Evolutionary conservation across 2,888 invertebrate genomes (phyloP).

Genomic region (Athalia cordata): DNA sequence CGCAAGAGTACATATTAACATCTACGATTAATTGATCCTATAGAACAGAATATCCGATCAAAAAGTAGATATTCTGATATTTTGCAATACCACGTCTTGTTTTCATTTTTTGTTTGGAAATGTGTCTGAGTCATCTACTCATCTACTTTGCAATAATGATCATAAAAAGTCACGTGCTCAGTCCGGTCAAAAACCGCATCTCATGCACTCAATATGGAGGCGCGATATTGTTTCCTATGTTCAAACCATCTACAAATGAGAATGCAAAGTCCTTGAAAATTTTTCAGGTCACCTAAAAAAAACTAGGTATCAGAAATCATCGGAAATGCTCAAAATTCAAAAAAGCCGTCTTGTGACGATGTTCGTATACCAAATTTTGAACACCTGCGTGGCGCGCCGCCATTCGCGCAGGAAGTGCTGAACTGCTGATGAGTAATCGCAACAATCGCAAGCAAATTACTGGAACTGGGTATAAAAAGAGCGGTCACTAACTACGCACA

Average conservation of each 20-base stretch:
- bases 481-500: slow-evolving; percentile 1
- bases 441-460: neutral
- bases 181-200: slow-evolving; percentile 55
- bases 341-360: slow-evolving; percentile 10
- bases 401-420: slow-evolving; percentile 14
- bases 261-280: neutral
- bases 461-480: slow-evolving; percentile 1
- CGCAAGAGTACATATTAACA: no score
- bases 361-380: neutral
- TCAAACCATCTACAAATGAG: neutral
- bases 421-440: slow-evolving; percentile 1
- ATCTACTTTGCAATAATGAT: neutral
- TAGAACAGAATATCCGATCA: no score
- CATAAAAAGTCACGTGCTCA: slow-evolving; percentile 48
- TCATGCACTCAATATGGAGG: slow-evolving; percentile 60
- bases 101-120: neutral
- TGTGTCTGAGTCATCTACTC: neutral
- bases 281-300: neutral
- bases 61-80: no score
- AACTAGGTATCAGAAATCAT: neutral
- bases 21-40: no score
- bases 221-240: neutral
- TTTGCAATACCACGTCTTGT: no score
- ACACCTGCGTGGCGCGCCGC: slow-evolving; percentile 12
- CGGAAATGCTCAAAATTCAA: neutral